Evolutionary conservation across 2,888 invertebrate genomes (phyloP).

Genomic region (Dinocampus coccinellae): DNA sequence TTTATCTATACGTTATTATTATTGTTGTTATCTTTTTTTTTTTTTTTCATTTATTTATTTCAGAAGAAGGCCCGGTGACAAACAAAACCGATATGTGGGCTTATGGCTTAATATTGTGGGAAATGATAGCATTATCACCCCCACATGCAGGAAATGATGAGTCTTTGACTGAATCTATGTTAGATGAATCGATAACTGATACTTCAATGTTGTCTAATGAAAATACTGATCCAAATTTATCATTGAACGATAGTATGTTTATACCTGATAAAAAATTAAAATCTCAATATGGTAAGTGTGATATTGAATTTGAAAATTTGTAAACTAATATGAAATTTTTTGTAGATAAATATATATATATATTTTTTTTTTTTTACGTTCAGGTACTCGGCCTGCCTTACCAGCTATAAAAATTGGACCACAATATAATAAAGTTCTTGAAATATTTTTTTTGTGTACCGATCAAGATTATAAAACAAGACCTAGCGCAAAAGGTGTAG

Average conservation of each 20-base stretch:
- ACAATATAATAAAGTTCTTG: conserved; percentile 76
- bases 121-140: conserved; percentile 81
- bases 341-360: no score
- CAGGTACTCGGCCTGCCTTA: conserved; percentile 80
- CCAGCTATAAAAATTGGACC: conserved; percentile 75
- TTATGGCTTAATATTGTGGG: conserved; percentile 84
- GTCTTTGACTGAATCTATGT: conserved; percentile 10
- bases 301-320: background rate
- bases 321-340: background rate
- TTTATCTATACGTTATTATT: background rate
- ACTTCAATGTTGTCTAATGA: conserved; percentile 33
- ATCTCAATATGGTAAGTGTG: conserved; percentile 51
- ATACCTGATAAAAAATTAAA: conserved; percentile 41
- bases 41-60: conserved; percentile 9
- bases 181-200: conserved; percentile 48
- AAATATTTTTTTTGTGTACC: conserved; percentile 81
- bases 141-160: conserved; percentile 73
- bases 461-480: conserved; percentile 73
- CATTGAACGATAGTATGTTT: conserved; percentile 48
- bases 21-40: no score
- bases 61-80: conserved; percentile 73
- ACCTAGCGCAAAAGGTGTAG: conserved; percentile 74
- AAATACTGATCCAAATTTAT: conserved; percentile 45
- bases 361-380: conserved; percentile 40
- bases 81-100: conserved; percentile 85